Evolutionary conservation across 2,113 vertebrate genomes (phyloP), one percentile per base, ranked within the genome.

Genomic region (Synodontis membranacea): DNA sequence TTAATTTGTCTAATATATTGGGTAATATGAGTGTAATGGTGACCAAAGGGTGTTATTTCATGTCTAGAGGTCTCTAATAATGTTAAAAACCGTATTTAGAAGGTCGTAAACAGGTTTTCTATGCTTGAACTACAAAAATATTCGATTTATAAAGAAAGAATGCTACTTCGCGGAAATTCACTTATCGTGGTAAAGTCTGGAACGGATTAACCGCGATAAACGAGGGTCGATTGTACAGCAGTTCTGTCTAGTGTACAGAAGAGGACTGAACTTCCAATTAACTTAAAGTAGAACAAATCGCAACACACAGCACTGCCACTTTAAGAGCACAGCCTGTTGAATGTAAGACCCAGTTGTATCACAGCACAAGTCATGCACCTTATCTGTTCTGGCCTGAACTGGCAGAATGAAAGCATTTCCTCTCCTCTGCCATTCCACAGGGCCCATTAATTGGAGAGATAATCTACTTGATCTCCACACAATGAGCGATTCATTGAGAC

Each of bases 381-480:
- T 87, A 83, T 86, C 76, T 58, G 80, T 62, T 72, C 79, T 86
- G 79, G 84, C n/a, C 48, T 66, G 31, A 80, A 82, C 62, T 56
- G 86, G 46, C 64, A 39, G 50, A 85, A 74, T 75, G 25, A 79
- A 86, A 89, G 82, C 86, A 82, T 80, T 90, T 87, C 88, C 86
- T 89, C 62, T 88, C 48, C 78, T 42, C 25, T 87, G 79, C 56
- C 79, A 82, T 82, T 91, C 79, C 85, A 84, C 52, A 54, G 54
- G 80, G 68, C 42, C 58, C 66, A 86, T 89, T 91, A 92, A 91
- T 88, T 88, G 75, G 58, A 84, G 64, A 89, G 58, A 89, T 90
- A 88, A 92, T 90, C 90, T 89, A 89, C 86, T 89, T 88, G 86
- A 89, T 91, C 88, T 88, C 83, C 72, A 86, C 84, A 91, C 90